Evolutionary conservation across 2,888 invertebrate genomes (phyloP).

Genomic region (Mimumesa dahlbomi): DNA sequence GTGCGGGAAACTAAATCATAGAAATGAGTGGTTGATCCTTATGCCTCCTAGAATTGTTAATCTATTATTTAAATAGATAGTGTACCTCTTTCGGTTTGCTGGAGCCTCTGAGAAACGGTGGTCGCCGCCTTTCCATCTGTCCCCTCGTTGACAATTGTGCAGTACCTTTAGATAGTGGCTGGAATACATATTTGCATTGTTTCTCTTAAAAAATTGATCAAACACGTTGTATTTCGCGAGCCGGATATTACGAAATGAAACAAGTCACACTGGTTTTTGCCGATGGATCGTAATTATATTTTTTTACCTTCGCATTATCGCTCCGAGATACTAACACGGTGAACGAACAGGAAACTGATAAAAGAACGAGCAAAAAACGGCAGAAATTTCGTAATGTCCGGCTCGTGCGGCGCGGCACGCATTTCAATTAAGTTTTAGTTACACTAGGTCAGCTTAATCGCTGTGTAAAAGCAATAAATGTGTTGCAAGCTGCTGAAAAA

Average conservation of each 20-base stretch:
- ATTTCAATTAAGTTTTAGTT: slow-evolving; percentile 25
- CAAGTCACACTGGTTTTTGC: background rate
- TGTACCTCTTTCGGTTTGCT: slow-evolving; percentile 75
- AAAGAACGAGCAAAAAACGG: background rate
- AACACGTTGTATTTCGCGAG: background rate
- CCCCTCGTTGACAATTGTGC: slow-evolving; percentile 72
- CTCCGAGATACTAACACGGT: background rate
- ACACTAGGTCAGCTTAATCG: slow-evolving; percentile 43
- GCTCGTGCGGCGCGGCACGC: slow-evolving; percentile 11
- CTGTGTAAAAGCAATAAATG: background rate
- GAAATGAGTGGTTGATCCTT: too few relatives aligned
- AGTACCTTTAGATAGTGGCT: slow-evolving; percentile 70
- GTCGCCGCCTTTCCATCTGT: slow-evolving; percentile 77
- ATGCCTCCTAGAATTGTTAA: background rate
- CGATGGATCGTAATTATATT: background rate
- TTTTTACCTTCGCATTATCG: slow-evolving; percentile 4
- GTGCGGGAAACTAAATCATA: too few relatives aligned
- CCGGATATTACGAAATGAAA: background rate
- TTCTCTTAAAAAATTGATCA: background rate
- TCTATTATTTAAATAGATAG: background rate
- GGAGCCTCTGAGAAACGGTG: slow-evolving; percentile 74
- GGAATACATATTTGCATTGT: slow-evolving; percentile 33
- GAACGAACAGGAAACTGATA: background rate
- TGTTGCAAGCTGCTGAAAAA: slow-evolving; percentile 16
- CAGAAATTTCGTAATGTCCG: slow-evolving; percentile 23